Base-by-base conservation (phyloP, 2,113 vertebrate species). In the Pseudonaja textilis region DNA sequence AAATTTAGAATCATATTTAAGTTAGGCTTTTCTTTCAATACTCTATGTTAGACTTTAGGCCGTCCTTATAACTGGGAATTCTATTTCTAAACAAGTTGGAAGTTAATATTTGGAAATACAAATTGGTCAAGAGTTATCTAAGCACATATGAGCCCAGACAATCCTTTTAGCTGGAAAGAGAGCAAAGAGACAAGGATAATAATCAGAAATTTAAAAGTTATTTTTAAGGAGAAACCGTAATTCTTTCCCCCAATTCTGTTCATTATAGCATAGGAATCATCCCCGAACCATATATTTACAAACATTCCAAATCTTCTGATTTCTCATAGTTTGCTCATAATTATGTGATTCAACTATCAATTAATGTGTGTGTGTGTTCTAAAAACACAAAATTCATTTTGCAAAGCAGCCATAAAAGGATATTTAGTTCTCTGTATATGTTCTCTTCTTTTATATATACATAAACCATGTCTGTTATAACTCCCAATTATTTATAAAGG, bases 391-490 rank as follows among this genome's bases (percentile, higher is more conserved):
- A 23, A 55, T 61, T 20, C 89, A 3, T 95, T 96, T 96, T 96
- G 89, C 85, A 95, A 95, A 85, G 85, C 52, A 74, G 90, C 61
- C 50, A 34, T 87, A 55, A 0, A 0, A 86, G 23, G 5, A 56
- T 92, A 93, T 94, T 81, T 69, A 94, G 42, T 92, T 92, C 95
- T 92, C 95, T 52, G 86, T 69, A 26, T 52, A 29, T 61, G 47
- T 26, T n/a, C 8, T 34, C 5, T 45, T 57, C 74, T 39, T 20
- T 85, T 11, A 23, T 52, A 3, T 56, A 10, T 61, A 18, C 57
- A 85, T 59, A 85, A 59, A 50, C 45, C 88, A 81, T 55, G 22
- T 22, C 10, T 42, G 29, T 42, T 23, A 11, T 85, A 61, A 16
- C 45, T 94, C 94, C 89, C 52, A 91, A 56, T 45, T 55, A 57